Evolutionary conservation across 2,888 invertebrate species (phyloP), one percentile per base, ranked within the genome.

Genomic region (Spisula subtruncata): DNA sequence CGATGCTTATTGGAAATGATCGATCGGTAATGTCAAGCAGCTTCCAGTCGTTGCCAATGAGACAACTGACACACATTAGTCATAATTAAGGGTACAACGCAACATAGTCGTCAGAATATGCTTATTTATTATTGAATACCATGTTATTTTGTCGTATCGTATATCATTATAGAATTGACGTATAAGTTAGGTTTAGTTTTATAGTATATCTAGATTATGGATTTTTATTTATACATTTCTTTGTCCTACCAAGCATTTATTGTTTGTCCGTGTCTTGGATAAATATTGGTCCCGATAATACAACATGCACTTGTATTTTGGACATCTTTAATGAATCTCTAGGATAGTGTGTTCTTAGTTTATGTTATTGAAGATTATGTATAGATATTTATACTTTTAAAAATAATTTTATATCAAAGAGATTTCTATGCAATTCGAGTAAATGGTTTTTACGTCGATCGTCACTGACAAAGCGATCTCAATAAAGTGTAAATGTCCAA

Each of bases 81-180:
- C 35, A 75, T 75, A 75, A 18, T 25, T 32, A 35, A 75, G 75
- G 35, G 75, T 75, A 75, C 75, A 35, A 35, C 18, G 75, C 75
- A 75, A 18, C 16, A 10, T n/a, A 60, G 14, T 75, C 25, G 32
- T 75, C 75, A 75, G 35, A 75, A 35, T 16, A 35, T 32, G 75
- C 75, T 75, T 75, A 75, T 75, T 75, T 75, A 75, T 75, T 75
- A 75, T 75, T 32, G 32, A 32, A 35, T 75, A 16, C 12, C 10
- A 25, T 56, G 60, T 66, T 66, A 10, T 66, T 4, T 4, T 25
- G 25, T 25, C n/a, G 60, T 60, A 66, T 25, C 2, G 25, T 66
- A 66, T 66, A 66, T 25, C n/a, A 25, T n/a, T 66, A 66, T 66
- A 25, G 25, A 66, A 6, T 25, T 25, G 20, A 66, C 20, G 10